Evolutionary conservation across 2,113 vertebrate genomes (phyloP).

Genomic region (Nibea albiflora): DNA sequence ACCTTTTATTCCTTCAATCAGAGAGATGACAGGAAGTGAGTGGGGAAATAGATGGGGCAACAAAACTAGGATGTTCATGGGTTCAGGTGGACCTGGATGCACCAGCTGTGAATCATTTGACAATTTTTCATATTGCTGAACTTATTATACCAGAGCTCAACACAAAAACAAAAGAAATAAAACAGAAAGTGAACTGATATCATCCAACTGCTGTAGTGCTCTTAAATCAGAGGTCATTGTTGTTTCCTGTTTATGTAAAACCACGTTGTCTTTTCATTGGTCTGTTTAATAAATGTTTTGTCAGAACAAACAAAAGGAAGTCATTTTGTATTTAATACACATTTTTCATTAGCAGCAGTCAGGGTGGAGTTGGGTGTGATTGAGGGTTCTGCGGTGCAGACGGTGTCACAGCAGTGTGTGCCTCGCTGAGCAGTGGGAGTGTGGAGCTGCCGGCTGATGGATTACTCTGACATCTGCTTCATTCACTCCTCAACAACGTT

Average conservation of each 20-base stretch:
- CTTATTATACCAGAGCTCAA: not conserved
- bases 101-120: not conserved
- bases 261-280: constrained; percentile 27
- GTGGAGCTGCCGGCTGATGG: constrained; percentile 85
- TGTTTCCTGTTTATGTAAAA: constrained; percentile 24
- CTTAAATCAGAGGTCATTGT: constrained; percentile 9
- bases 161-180: not conserved
- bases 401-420: constrained; percentile 80
- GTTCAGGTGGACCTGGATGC: not conserved
- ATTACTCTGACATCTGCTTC: constrained; percentile 92
- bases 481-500: constrained; percentile 89
- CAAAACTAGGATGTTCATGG: not conserved
- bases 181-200: not conserved
- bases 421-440: constrained; percentile 65
- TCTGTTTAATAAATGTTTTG: constrained; percentile 43
- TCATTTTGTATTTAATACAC: constrained; percentile 7
- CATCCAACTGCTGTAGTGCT: constrained; percentile 14
- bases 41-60: not conserved
- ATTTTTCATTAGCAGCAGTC: constrained; percentile 17
- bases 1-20: not conserved
- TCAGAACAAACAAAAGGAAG: constrained; percentile 11
- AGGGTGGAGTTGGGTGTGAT: constrained; percentile 59
- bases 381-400: constrained; percentile 72
- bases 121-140: not conserved
- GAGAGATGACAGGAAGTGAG: not conserved